Evolutionary conservation across 2,888 invertebrate genomes (phyloP).

Genomic region (Opisthograptis luteolata): DNA sequence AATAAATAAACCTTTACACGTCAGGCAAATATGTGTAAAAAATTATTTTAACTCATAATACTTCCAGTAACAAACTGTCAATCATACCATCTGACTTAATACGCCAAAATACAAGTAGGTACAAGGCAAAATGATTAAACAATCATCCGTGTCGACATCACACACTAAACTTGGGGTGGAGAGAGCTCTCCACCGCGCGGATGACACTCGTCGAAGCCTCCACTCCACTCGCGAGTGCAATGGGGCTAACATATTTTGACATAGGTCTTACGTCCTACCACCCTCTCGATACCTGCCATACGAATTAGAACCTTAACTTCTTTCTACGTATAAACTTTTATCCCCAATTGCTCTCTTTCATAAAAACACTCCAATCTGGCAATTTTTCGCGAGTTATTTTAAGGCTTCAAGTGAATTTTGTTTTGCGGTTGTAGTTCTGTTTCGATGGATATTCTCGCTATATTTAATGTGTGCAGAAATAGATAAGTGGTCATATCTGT

Average conservation of each 20-base stretch:
- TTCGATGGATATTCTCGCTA: not conserved
- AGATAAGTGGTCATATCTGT: too few species aligned
- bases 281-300: constrained; percentile 6
- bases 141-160: constrained; percentile 30
- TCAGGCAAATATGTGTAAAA: too few species aligned
- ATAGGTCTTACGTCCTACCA: constrained; percentile 37
- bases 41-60: too few species aligned
- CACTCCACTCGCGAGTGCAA: constrained; percentile 47
- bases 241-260: constrained; percentile 34
- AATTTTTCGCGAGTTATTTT: constrained; percentile 4
- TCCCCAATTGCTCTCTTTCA: constrained; percentile 16
- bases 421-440: not conserved
- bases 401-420: not conserved
- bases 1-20: too few species aligned
- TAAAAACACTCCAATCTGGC: constrained; percentile 17
- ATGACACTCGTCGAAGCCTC: constrained; percentile 55
- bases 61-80: too few species aligned
- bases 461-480: too few species aligned
- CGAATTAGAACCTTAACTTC: constrained; percentile 7
- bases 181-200: constrained; percentile 49
- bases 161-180: constrained; percentile 31
- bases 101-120: too few species aligned
- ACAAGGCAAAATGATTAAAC: constrained; percentile 29
- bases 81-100: too few species aligned
- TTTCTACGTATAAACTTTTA: too few species aligned